phyloP scores from a whole-genome alignment of 2,797 vertebrate genomes.

The Chelidonichthys spinosus region DNA sequence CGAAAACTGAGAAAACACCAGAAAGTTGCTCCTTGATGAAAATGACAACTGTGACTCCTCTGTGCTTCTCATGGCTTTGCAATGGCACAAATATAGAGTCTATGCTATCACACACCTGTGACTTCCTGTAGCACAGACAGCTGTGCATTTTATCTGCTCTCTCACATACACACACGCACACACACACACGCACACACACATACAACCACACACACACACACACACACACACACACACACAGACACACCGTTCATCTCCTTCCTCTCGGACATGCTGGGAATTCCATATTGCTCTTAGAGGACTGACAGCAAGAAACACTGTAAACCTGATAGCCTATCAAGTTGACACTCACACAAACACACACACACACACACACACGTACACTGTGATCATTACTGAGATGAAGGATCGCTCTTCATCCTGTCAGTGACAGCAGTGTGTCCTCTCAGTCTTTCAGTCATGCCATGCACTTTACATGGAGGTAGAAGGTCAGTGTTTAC shows the following conservation, averaged over 20 bases:
- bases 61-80: neutral
- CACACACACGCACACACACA: neutral
- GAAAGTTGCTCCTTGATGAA: neutral
- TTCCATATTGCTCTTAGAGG: constrained; percentile 33
- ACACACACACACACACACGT: constrained; percentile 21
- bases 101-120: constrained; percentile 24
- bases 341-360: constrained; percentile 25
- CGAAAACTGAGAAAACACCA: neutral
- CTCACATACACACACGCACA: constrained; percentile 4
- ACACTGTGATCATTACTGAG: constrained; percentile 18
- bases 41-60: neutral
- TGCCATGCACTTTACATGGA: constrained; percentile 19
- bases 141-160: constrained; percentile 35
- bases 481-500: constrained; percentile 61
- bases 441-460: constrained; percentile 52
- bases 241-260: constrained; percentile 22
- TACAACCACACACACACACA: constrained; percentile 11
- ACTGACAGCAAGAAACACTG: constrained; percentile 33
- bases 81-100: constrained; percentile 1
- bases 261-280: constrained; percentile 51
- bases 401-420: constrained; percentile 42
- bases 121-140: constrained; percentile 18
- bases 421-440: constrained; percentile 53
- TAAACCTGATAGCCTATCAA: constrained; percentile 58
- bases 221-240: constrained; percentile 11